Evolutionary conservation across 2,888 invertebrate species (phyloP).

Genomic region (Pterostichus niger): DNA sequence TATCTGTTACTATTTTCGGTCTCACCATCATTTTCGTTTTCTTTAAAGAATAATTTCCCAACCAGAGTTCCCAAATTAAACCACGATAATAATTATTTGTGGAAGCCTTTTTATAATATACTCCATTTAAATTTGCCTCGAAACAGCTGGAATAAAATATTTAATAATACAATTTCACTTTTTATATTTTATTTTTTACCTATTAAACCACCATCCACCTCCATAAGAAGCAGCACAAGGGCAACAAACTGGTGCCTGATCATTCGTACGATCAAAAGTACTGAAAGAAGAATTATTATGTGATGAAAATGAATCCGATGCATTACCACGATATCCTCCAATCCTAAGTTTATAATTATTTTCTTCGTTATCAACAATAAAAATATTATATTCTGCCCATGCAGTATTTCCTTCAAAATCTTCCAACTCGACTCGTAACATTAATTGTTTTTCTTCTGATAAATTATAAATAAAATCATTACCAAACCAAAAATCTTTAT

Average conservation of each 20-base stretch:
- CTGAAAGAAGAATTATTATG: conserved; percentile 79
- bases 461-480: conserved; percentile 79
- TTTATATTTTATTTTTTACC: conserved; percentile 72
- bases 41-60: conserved; percentile 79
- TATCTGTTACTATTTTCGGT: conserved; percentile 69
- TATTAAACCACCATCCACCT: conserved; percentile 83
- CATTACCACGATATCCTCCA: conserved; percentile 78
- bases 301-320: conserved; percentile 79
- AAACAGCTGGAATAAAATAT: conserved; percentile 77
- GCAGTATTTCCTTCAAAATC: conserved; percentile 77
- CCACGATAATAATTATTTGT: conserved; percentile 78
- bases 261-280: conserved; percentile 78
- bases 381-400: conserved; percentile 79
- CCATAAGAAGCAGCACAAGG: conserved; percentile 80
- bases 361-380: conserved; percentile 75
- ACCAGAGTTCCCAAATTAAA: conserved; percentile 81
- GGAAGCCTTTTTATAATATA: conserved; percentile 76
- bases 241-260: conserved; percentile 78
- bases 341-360: conserved; percentile 77
- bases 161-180: conserved; percentile 5
- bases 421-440: conserved; percentile 78
- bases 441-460: conserved; percentile 75
- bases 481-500: conserved; percentile 81
- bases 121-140: conserved; percentile 80
- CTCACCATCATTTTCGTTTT: conserved; percentile 78